phyloP scores from a whole-genome alignment of 2,888 invertebrate species.

The Agonopterix alstromeriana region DNA sequence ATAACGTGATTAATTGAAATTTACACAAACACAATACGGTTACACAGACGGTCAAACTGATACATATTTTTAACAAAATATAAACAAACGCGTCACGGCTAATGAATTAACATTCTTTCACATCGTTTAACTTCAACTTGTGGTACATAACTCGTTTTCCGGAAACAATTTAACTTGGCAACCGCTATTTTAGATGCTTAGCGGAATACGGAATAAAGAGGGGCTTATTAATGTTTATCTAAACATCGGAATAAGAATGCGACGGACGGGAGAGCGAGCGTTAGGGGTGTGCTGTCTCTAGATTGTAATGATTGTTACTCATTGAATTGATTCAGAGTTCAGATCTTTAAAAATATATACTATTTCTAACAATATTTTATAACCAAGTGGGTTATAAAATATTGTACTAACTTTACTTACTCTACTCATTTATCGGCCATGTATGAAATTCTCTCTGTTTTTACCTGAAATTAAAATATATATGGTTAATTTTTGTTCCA shows the following conservation, averaged over 20 bases:
- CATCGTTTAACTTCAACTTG: constrained; percentile 33
- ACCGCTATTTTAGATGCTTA: constrained; percentile 46
- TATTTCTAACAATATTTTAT: no score
- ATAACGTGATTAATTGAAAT: constrained; percentile 20
- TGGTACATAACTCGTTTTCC: constrained; percentile 52
- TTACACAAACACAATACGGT: constrained; percentile 37
- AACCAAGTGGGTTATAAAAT: no score
- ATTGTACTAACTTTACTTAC: no score
- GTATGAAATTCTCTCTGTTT: no score
- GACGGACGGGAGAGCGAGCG: constrained; percentile 42
- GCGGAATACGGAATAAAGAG: constrained; percentile 33
- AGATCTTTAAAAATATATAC: no score
- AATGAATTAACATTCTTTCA: constrained; percentile 60
- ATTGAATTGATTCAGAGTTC: no score
- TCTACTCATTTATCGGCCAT: no score
- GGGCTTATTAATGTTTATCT: constrained; percentile 69
- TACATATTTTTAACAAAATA: constrained; percentile 47
- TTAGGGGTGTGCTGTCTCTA: no score
- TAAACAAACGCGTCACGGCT: constrained; percentile 27
- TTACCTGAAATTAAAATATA: no score
- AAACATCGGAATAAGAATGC: constrained; percentile 66
- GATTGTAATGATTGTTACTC: no score
- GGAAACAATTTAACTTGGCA: constrained; percentile 65
- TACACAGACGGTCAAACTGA: constrained; percentile 37
- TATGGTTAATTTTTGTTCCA: no score